These are phyloP conservation scores for Hylaeus volcanicus DNA, from an alignment of 1,140 invertebrate species.

Conservation along the genomic window DNA sequence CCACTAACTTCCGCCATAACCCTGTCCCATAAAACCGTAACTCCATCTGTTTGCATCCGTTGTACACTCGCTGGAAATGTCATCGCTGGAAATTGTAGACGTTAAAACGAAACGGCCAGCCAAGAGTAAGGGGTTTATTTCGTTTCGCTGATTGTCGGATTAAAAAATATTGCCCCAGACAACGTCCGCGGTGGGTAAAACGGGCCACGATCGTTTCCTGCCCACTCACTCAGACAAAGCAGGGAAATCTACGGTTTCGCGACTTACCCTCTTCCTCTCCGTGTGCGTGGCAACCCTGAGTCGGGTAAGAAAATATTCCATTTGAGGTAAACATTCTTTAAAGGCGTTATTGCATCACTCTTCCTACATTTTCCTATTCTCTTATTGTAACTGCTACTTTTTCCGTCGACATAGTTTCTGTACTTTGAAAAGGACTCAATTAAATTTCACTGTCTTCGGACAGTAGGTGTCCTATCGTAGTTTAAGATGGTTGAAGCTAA, in stretches of 20 bases:
- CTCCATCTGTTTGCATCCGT: slow-evolving; percentile 47
- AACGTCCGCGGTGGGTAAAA: slow-evolving; percentile 13
- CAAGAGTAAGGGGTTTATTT: slow-evolving; percentile 14
- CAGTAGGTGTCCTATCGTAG: too few species aligned
- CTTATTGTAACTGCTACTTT: too few species aligned
- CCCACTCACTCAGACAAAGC: background rate
- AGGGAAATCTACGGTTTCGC: background rate
- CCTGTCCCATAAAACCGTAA: slow-evolving; percentile 56
- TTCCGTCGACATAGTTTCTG: too few species aligned
- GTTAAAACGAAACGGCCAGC: slow-evolving; percentile 49
- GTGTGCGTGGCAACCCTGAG: too few species aligned
- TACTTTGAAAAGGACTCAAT: too few species aligned
- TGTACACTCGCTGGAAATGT: slow-evolving; percentile 48
- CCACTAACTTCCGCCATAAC: slow-evolving; percentile 49
- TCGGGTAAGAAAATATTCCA: too few species aligned
- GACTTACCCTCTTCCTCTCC: background rate
- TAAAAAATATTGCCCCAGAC: slow-evolving; percentile 35
- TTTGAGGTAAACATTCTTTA: too few species aligned
- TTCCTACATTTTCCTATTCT: too few species aligned
- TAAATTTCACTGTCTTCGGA: too few species aligned
- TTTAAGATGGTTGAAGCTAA: too few species aligned
- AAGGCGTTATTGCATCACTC: too few species aligned
- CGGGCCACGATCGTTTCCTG: slow-evolving; percentile 23
- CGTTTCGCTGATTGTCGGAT: slow-evolving; percentile 51
- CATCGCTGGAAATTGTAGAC: slow-evolving; percentile 54